Evolutionary conservation across 2,797 vertebrate genomes (phyloP), one percentile per base, ranked within the genome.

Genomic region (Staurois parvus): DNA sequence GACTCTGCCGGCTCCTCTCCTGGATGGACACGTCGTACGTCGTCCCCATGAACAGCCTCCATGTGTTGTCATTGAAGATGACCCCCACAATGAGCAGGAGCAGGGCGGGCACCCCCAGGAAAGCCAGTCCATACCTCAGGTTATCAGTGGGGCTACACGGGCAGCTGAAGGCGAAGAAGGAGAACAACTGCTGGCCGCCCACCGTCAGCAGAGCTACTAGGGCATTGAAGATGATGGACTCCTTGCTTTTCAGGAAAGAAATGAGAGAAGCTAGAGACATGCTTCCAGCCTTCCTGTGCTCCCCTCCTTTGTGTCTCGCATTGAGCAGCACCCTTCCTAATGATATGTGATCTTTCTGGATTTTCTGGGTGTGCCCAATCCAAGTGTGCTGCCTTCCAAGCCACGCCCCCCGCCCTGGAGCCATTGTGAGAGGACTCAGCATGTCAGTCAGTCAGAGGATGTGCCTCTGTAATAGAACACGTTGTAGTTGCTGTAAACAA

Each of bases 121-220:
- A 95, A 84, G 94, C 92, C 29, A 94, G 87, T 2, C 94, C 93
- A 0, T 95, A 95, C 29, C 87, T 91, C 77, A 95, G 89, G 17
- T 95, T 95, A 66, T 92, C 91, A 15, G 91, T 92, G 29, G 86
- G 87, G 0, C 94, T 93, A 73, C 94, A 95, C 4, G 94, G 94
- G 83, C 94, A 95, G 24, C 75, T 93, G 84, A 95, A 95, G 0
- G 92, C 92, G 52, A 92, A 93, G 42, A 92, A 92, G 12, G 94
- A 94, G 67, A 95, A 93, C 0, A 94, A 90, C 0, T 94, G 93
- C 83, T 95, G 94, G 21, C 93, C 92, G 0, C 91, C 89, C 11
- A 92, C 87, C 2, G 94, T 95, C 74, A 91, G 13, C 34, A 91
- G 87, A 0, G 92, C 92, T 76, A 95, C 94, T 79, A 93, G 0